Base-by-base conservation (phyloP, 2,113 vertebrate genomes). In the Sigmodon hispidus region DNA sequence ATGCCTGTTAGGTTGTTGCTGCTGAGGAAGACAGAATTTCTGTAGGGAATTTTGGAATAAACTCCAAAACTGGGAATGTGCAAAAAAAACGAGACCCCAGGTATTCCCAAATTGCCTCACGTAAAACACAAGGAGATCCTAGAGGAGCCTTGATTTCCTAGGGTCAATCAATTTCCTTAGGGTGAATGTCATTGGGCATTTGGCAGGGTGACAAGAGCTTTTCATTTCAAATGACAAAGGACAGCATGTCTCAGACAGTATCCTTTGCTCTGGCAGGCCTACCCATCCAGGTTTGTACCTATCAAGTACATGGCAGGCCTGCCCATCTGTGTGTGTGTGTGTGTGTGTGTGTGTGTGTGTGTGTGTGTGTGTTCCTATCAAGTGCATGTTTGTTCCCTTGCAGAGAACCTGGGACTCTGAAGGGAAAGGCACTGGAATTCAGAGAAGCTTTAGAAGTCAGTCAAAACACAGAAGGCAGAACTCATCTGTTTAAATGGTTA, bases 391-490 rank as follows among this genome's bases (percentile, higher is more conserved):
- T 77, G 57, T 48, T 65, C 70, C 65, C 40, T n/a, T 19, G 13
- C 50, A 12, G 31, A 1, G 0, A 6, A 40, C 2, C 17, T 15
- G 2, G 87, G 29, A 8, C 0, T 0, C 1, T 13, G 52, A 1
- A 3, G 36, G 17, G 21, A 19, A 7, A 2, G 21, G 52, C 13
- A 0, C 40, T 0, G 0, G n/a, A 4, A 2, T 61, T 55, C 26
- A 31, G 55, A 52, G 61, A n/a, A 36, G 89, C 83, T 79, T 89
- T 55, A 0, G 34, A 77, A 59, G 65, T 21, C 1, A 0, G 7
- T 94, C 52, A 79, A 55, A 94, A 43, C 75, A 73, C 4, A 0
- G 17, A 88, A 55, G 48, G 24, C 61, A 67, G 50, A 63, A 50
- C 79, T 36, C 2, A 0, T 48, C 69, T 55, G 48, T 59, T 90